Evolutionary conservation across 2,888 invertebrate genomes (phyloP).

Genomic region (Sphaerophoria taeniata): DNA sequence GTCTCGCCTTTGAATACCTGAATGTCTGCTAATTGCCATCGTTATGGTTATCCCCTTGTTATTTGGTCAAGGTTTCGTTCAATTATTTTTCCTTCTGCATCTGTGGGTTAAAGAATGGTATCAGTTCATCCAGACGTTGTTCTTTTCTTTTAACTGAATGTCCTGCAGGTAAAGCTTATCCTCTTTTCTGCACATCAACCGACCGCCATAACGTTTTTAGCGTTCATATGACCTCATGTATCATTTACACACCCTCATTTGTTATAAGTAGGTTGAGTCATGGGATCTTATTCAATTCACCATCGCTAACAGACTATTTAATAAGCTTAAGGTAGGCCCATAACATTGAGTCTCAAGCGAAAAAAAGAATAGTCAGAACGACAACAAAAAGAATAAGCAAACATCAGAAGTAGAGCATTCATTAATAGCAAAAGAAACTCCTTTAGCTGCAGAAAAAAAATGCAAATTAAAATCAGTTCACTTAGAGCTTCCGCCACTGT

Average conservation of each 20-base stretch:
- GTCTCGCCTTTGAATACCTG: no score
- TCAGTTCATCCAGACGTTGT: conserved; percentile 23
- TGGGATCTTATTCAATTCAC: conserved; percentile 3
- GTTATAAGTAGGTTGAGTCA: background rate
- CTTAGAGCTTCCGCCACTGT: conserved; percentile 17
- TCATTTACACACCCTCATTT: conserved; percentile 36
- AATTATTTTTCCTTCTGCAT: conserved; percentile 12
- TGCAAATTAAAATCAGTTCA: conserved; percentile 59
- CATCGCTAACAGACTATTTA: conserved; percentile 39
- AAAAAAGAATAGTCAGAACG: no score
- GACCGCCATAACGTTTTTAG: background rate
- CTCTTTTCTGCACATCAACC: background rate
- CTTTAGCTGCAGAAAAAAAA: conserved; percentile 25
- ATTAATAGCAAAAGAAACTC: conserved; percentile 39
- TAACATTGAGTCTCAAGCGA: conserved; percentile 19
- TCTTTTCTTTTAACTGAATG: no score
- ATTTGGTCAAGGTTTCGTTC: conserved; percentile 31
- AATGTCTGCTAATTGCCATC: no score
- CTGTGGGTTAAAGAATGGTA: background rate
- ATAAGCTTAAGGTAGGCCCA: no score
- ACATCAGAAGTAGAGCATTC: conserved; percentile 38
- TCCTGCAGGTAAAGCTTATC: conserved; percentile 20
- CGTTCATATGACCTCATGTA: conserved; percentile 41
- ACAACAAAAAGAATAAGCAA: conserved; percentile 14
- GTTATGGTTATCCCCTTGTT: no score